Evolutionary conservation across 2,113 vertebrate species (phyloP).

Genomic region (Clarias batrachus): DNA sequence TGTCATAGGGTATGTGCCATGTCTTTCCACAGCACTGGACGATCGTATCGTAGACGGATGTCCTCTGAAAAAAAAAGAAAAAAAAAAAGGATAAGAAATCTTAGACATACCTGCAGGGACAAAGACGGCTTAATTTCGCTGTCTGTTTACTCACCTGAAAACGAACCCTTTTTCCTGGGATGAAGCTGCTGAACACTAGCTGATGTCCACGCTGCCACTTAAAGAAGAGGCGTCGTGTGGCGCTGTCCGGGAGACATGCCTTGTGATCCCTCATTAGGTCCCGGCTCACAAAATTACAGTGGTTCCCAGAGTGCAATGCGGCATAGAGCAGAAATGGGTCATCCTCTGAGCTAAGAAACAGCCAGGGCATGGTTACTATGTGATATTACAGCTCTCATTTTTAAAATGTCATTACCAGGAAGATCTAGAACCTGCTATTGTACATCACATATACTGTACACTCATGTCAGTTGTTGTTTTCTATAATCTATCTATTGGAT

Average conservation of each 20-base stretch:
- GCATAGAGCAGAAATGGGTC: constrained; percentile 93
- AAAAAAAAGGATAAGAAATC: background rate
- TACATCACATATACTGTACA: background rate
- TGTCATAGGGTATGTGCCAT: constrained; percentile 95
- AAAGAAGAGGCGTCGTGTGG: constrained; percentile 82
- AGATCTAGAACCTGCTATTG: background rate
- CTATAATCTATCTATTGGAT: background rate
- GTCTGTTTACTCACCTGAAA: constrained; percentile 79
- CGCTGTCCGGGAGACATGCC: constrained; percentile 78
- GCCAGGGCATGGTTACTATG: background rate
- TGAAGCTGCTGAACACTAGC: constrained; percentile 63
- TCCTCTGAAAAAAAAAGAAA: constrained; percentile 68
- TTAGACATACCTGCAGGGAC: too few relatives aligned
- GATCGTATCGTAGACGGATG: constrained; percentile 82
- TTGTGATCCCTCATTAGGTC: constrained; percentile 97
- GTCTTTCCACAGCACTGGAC: constrained; percentile 81
- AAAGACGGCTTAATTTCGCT: background rate
- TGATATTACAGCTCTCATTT: background rate
- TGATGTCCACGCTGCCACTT: constrained; percentile 98
- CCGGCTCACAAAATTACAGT: constrained; percentile 86
- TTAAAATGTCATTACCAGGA: too few relatives aligned
- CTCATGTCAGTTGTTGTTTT: background rate
- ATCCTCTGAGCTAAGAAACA: constrained; percentile 82
- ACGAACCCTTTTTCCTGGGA: constrained; percentile 60
- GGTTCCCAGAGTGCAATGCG: constrained; percentile 85